phyloP scores from a whole-genome alignment of 2,888 invertebrate genomes.

The Metacarcinus magister region DNA sequence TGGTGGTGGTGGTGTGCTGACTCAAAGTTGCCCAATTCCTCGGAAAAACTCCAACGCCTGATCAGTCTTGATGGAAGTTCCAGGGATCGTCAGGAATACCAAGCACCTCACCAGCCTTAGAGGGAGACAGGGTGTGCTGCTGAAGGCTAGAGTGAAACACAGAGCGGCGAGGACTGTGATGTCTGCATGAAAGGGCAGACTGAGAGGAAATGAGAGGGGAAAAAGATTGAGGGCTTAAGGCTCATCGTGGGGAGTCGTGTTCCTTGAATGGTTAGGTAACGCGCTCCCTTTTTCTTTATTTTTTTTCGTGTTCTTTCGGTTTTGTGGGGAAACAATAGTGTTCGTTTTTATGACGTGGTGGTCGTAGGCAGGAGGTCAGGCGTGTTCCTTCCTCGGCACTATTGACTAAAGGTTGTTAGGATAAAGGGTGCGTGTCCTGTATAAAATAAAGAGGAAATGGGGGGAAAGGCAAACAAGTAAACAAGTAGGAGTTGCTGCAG shows the following conservation, averaged over 20 bases:
- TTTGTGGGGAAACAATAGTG: background rate
- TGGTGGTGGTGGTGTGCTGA: conserved; percentile 13
- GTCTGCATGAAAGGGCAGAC: background rate
- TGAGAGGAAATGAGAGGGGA: background rate
- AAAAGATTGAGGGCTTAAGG: background rate
- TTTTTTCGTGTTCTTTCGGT: background rate
- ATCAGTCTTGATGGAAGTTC: conserved; percentile 53
- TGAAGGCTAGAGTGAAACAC: background rate
- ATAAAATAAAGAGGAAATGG: background rate
- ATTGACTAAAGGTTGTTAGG: background rate
- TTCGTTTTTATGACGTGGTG: background rate
- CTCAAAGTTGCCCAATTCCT: conserved; percentile 49
- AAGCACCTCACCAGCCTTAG: background rate
- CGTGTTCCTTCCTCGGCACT: background rate
- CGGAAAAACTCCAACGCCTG: conserved; percentile 40
- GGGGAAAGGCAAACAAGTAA: background rate
- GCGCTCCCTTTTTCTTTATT: background rate
- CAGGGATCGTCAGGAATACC: background rate
- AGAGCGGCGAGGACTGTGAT: background rate
- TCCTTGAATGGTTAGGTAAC: background rate
- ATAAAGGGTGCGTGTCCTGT: background rate
- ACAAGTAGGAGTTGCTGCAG: background rate
- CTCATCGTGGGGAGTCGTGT: background rate
- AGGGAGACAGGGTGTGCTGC: background rate
- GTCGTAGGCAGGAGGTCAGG: background rate